These are phyloP conservation scores for Cosmorhoe ocellata DNA, from an alignment of 2,888 invertebrate species.

Conservation along the genomic window DNA sequence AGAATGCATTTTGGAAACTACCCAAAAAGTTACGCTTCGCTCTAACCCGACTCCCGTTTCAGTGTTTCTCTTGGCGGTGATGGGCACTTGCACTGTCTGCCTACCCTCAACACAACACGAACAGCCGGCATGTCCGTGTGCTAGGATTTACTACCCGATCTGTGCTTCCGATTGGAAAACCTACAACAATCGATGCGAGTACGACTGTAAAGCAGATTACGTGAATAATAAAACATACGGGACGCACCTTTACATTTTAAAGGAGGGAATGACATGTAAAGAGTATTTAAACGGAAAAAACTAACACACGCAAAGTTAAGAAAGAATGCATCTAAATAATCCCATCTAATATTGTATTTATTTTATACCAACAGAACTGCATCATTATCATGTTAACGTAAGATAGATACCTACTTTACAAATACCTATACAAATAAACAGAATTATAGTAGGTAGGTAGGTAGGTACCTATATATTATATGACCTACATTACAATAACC, in stretches of 20 bases:
- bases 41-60: constrained; percentile 20
- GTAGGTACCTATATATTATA: no score
- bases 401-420: no score
- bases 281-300: not conserved
- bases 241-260: constrained; percentile 30
- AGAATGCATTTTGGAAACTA: no score
- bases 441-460: no score
- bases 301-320: no score
- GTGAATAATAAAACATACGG: constrained; percentile 25
- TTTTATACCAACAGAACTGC: no score
- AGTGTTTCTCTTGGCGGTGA: constrained; percentile 48
- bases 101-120: constrained; percentile 16
- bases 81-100: constrained; percentile 31
- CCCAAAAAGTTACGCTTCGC: no score
- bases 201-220: constrained; percentile 50
- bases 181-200: constrained; percentile 68
- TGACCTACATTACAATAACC: no score
- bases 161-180: constrained; percentile 63
- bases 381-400: no score
- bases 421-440: no score
- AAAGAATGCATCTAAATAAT: no score
- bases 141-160: constrained; percentile 62
- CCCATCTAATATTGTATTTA: no score
- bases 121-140: constrained; percentile 58
- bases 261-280: constrained; percentile 22